Evolutionary conservation across 2,797 vertebrate genomes (phyloP), one percentile per base, ranked within the genome.

Genomic region (Poeciliopsis infans): DNA sequence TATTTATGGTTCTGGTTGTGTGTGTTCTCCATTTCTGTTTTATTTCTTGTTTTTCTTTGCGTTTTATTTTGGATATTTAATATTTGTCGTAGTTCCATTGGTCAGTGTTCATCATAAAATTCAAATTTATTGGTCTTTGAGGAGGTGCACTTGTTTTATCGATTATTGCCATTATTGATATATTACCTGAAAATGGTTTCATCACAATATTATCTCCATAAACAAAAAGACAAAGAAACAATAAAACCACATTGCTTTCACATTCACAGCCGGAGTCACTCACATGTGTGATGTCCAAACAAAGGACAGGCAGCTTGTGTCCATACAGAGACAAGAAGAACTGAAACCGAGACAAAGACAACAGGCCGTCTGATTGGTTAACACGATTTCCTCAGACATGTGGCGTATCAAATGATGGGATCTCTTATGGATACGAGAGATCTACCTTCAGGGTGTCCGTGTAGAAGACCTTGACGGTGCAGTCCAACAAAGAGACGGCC

Each of bases 271-370:
- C 28, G 36, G 1, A 3, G 4, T 69, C 36, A 98, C 98, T 99
- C 94, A 99, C 98, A 1, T 97, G 96, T 72, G 96, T 97, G 88
- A 99, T 98, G 92, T 99, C 98, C 97, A 99, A 96, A 84, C 98
- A 99, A 1, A 99, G 95, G 16, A 99, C 98, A 0, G 98, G 98
- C 79, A 99, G 95, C 93, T 99, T 99, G 95, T 99, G 98, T 95
- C 98, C 98, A 61, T 99, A 99, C 8, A 99, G 95, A 31, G 98
- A 99, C 78, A 99, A 93, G 93, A 98, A 99, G 93, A 99, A 99
- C 98, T 99, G 91, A 73, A 93, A 70, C 7, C 80, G 47, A n/a
- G 45, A 36, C 64, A 78, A 69, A 41, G 10, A 74, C 18, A 84
- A 6, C 49, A 23, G 7, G 4, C 72, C 8, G 59, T 31, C 46